Percentiles rank a stretch among this genome's conserved stretches.
phyloP scores from a whole-genome alignment of 2,888 invertebrate species.

The Reticulitermes lucifugus region DNA sequence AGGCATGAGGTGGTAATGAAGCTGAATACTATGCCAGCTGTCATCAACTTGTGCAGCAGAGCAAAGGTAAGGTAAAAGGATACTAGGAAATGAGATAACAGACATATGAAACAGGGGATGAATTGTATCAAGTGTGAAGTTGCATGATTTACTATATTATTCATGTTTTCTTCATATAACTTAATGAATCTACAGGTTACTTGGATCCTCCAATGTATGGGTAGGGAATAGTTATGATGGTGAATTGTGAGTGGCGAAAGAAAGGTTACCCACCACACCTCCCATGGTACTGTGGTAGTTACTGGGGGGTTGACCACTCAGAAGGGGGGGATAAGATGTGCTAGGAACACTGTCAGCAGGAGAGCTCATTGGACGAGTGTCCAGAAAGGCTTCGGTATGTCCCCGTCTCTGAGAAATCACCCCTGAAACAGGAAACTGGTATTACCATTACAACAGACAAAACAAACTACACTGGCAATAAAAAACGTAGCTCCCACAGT shows the following conservation, averaged over 20 bases:
- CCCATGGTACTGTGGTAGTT: slow-evolving; percentile 39
- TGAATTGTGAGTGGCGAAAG: background rate
- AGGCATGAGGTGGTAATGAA: no score
- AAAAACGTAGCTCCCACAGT: no score
- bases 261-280: background rate
- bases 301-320: background rate
- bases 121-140: background rate
- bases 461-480: no score
- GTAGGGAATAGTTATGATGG: background rate
- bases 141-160: background rate
- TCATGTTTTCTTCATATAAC: background rate
- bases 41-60: no score
- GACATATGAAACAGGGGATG: background rate
- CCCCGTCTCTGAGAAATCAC: slow-evolving; percentile 42
- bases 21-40: no score
- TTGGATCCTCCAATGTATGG: no score
- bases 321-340: slow-evolving; percentile 37
- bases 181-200: no score
- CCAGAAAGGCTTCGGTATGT: slow-evolving; percentile 32
- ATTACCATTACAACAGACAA: background rate
- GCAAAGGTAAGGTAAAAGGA: no score
- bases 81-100: no score
- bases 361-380: slow-evolving; percentile 36
- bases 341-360: slow-evolving; percentile 42
- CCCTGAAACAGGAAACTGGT: slow-evolving; percentile 37